Conservation (phyloP, 2,113 vertebrate species). For the Microtus richardsoni region DNA sequence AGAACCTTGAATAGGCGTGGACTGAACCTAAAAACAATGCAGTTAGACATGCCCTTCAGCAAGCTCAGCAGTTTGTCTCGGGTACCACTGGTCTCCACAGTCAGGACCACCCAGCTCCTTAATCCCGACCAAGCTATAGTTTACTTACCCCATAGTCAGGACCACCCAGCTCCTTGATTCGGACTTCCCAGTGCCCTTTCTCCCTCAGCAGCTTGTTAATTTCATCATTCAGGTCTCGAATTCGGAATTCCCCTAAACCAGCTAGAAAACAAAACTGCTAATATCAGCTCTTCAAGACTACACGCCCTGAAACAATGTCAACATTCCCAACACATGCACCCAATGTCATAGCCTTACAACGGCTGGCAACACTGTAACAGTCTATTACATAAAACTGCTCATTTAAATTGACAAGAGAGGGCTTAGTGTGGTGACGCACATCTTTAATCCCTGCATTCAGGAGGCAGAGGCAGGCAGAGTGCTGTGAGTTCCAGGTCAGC, state of each 20-base stretch:
- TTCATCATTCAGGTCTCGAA: slow-evolving; percentile 97
- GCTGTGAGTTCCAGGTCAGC: not conserved
- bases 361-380: not conserved
- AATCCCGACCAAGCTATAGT: slow-evolving; percentile 67
- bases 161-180: slow-evolving; percentile 96
- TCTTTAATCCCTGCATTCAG: not conserved
- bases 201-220: slow-evolving; percentile 99
- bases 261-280: slow-evolving; percentile 83
- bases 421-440: not conserved
- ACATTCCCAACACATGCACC: not conserved
- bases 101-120: slow-evolving; percentile 96
- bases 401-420: not conserved
- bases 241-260: slow-evolving; percentile 97
- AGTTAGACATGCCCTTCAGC: not conserved
- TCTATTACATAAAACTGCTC: not conserved
- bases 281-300: not conserved
- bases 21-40: not conserved
- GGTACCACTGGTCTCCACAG: slow-evolving; percentile 86
- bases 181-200: slow-evolving; percentile 97
- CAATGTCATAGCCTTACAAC: not conserved
- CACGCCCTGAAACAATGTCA: not conserved
- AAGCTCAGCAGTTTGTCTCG: not conserved
- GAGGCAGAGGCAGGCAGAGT: not conserved
- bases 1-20: not conserved
- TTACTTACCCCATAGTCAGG: slow-evolving; percentile 80